phyloP scores from a whole-genome alignment of 2,888 invertebrate genomes.

The Drosophila seclusa region DNA sequence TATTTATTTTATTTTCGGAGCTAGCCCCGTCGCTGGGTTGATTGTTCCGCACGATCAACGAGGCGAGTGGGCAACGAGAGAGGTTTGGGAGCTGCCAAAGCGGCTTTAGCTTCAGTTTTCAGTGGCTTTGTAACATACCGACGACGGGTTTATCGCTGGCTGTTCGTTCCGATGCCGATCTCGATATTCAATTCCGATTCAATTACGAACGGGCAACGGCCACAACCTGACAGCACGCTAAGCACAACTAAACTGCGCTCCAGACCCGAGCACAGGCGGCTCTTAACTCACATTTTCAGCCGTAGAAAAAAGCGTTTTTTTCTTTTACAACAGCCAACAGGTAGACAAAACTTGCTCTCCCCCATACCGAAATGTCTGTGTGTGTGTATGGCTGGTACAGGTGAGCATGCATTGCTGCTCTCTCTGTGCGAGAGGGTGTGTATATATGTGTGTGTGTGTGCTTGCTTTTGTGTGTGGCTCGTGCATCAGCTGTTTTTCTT shows the following conservation, averaged over 20 bases:
- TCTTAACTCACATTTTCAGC: constrained; percentile 77
- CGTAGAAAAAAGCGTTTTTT: constrained; percentile 7
- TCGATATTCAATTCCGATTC: constrained; percentile 36
- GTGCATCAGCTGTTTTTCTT: constrained; percentile 53
- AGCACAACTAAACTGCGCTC: constrained; percentile 81
- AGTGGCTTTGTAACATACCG: constrained; percentile 68
- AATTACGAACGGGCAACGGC: constrained; percentile 29
- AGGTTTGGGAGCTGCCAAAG: constrained; percentile 39
- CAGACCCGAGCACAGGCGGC: constrained; percentile 61
- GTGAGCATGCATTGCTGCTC: constrained; percentile 27
- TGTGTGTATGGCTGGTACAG: constrained; percentile 15
- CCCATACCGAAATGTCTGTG: constrained; percentile 1
- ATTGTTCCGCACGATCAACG: constrained; percentile 77
- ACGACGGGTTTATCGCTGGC: constrained; percentile 73
- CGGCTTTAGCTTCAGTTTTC: constrained; percentile 40
- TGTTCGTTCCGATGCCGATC: constrained; percentile 50
- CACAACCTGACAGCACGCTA: constrained; percentile 76
- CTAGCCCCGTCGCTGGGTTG: constrained; percentile 40
- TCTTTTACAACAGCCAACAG: constrained; percentile 42
- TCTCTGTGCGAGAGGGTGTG: background rate
- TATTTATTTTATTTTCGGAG: constrained; percentile 32
- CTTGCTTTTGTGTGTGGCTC: constrained; percentile 17
- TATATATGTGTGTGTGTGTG: constrained; percentile 7
- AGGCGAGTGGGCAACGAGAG: constrained; percentile 49
- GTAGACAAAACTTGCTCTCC: constrained; percentile 44